These are phyloP conservation scores for Amblyopsis rosae DNA, from an alignment of 2,113 vertebrate genomes.

Conservation along the genomic window DNA sequence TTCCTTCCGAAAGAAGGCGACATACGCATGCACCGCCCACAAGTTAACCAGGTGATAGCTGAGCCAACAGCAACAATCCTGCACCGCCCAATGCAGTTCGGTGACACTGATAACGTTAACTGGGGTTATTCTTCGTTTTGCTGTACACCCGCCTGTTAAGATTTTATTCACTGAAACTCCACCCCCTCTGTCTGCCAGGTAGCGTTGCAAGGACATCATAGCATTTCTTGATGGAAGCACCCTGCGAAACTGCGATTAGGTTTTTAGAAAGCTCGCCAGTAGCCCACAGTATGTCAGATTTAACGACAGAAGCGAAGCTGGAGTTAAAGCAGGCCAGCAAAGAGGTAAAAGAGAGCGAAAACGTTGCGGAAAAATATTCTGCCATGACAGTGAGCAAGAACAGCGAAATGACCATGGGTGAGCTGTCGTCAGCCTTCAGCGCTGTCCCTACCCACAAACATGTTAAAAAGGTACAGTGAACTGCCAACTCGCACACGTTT, in stretches of 20 bases:
- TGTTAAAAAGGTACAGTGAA: conserved; percentile 71
- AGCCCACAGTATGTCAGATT: conserved; percentile 57
- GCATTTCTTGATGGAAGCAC: not conserved
- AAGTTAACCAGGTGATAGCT: conserved; percentile 62
- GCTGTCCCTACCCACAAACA: conserved; percentile 75
- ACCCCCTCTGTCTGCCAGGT: not conserved
- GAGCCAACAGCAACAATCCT: conserved; percentile 18
- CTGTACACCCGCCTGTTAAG: not conserved
- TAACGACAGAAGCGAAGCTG: conserved; percentile 57
- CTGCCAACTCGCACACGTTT: not conserved
- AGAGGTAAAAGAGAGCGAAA: conserved; percentile 77
- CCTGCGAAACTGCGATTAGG: not conserved
- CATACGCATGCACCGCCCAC: conserved; percentile 41
- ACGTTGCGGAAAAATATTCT: conserved; percentile 78
- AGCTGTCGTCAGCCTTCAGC: conserved; percentile 66
- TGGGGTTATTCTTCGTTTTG: not conserved
- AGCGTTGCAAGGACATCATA: conserved; percentile 24
- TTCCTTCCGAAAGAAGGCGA: not conserved
- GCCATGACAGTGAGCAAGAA: conserved; percentile 75
- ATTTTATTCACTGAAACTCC: not conserved
- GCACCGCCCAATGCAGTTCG: not conserved
- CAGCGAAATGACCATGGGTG: conserved; percentile 70
- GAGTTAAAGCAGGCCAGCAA: conserved; percentile 77
- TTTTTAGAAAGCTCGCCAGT: not conserved
- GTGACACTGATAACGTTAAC: not conserved